Conservation (phyloP, 2,797 vertebrate species). For the Cichlasoma orientale region DNA sequence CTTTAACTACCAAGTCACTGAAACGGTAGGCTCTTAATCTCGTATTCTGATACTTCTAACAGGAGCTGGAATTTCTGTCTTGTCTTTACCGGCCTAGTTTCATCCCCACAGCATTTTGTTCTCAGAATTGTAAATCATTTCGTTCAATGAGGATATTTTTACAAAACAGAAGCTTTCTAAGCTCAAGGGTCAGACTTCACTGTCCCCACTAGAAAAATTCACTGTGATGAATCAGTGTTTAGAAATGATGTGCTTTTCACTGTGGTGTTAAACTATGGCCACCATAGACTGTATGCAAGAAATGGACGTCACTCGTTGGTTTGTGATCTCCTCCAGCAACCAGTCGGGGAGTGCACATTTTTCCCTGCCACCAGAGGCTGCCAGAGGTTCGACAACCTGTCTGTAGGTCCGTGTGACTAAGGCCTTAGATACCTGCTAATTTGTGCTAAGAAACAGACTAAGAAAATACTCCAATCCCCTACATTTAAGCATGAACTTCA, state of each 20-base stretch:
- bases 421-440: too few relatives aligned
- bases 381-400: neutral
- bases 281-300: neutral
- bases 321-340: neutral
- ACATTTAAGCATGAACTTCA: neutral
- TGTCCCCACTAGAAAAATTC: neutral
- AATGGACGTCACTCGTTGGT: neutral
- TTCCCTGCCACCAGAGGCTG: neutral
- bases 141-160: neutral
- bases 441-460: neutral
- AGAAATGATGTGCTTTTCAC: neutral
- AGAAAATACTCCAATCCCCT: too few relatives aligned
- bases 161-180: neutral
- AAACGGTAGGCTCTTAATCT: neutral
- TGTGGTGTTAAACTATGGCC: neutral
- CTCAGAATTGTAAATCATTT: neutral
- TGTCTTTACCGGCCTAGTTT: neutral
- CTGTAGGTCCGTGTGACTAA: neutral
- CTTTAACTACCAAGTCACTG: neutral
- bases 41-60: neutral
- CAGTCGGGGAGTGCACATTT: neutral
- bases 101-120: neutral
- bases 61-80: neutral
- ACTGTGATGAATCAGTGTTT: neutral
- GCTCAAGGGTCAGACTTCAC: neutral